These are phyloP conservation scores for Apis laboriosa DNA, from an alignment of 1,140 invertebrate genomes.

Conservation along the genomic window DNA sequence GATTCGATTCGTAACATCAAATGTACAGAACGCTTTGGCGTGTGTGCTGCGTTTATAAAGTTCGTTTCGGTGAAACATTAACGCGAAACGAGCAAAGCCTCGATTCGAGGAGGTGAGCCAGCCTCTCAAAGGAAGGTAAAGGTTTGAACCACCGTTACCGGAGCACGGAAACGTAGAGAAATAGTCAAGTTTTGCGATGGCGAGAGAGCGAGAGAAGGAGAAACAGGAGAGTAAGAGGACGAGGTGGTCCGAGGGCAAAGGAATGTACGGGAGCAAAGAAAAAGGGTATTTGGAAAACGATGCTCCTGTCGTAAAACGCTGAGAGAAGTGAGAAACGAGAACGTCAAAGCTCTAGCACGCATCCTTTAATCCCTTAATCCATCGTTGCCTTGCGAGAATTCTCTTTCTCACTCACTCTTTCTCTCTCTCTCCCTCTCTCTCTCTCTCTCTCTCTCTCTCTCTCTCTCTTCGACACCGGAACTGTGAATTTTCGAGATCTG, in stretches of 20 bases:
- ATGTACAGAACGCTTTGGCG: background rate
- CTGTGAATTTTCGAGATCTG: conserved; percentile 61
- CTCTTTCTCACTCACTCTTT: conserved; percentile 8
- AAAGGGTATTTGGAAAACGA: conserved; percentile 53
- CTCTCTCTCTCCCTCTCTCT: conserved; percentile 13
- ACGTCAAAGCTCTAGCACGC: conserved; percentile 53
- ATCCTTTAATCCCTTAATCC: conserved; percentile 68
- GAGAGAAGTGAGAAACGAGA: conserved; percentile 50
- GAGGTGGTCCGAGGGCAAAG: background rate
- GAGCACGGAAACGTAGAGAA: conserved; percentile 6
- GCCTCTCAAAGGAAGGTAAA: conserved; percentile 50
- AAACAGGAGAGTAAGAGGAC: too few relatives aligned
- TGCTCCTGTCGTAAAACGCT: conserved; percentile 52
- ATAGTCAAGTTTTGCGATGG: background rate
- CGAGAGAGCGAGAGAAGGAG: background rate
- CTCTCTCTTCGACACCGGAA: conserved; percentile 47
- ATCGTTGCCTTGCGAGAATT: conserved; percentile 50
- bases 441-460: conserved; percentile 20
- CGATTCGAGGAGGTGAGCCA: conserved; percentile 46
- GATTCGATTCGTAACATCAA: background rate
- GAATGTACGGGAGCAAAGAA: conserved; percentile 5
- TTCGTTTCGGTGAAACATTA: conserved; percentile 54
- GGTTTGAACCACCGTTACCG: conserved; percentile 28
- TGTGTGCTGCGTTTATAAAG: background rate
- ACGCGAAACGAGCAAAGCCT: conserved; percentile 53